phyloP scores from a whole-genome alignment of 2,888 invertebrate genomes.

The Drosophila mayaguana region DNA sequence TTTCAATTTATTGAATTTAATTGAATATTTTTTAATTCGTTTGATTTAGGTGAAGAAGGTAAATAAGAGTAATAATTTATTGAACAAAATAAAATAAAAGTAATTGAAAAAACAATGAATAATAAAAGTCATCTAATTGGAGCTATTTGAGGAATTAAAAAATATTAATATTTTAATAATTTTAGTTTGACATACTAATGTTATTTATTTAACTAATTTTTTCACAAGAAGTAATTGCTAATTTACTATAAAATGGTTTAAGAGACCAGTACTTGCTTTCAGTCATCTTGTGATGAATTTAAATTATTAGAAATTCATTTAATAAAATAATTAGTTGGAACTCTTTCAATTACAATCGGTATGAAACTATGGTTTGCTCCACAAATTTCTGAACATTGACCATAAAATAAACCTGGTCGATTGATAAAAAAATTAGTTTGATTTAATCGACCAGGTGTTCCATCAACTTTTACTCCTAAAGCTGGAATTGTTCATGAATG shows the following conservation, averaged over 20 bases:
- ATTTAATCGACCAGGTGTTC: neutral
- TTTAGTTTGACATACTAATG: conserved; percentile 58
- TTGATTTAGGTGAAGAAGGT: conserved; percentile 76
- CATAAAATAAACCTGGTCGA: neutral
- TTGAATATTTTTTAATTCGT: conserved; percentile 16
- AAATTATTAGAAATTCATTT: conserved; percentile 66
- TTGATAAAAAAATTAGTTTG: neutral
- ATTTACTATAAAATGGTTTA: conserved; percentile 89
- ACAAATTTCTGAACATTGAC: neutral
- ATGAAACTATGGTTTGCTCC: neutral
- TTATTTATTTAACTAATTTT: neutral
- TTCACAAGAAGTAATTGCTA: conserved; percentile 86
- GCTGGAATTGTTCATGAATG: neutral
- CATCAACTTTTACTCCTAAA: neutral
- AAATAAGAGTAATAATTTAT: conserved; percentile 86
- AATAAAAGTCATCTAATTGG: conserved; percentile 76
- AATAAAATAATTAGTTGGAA: neutral
- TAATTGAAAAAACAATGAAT: conserved; percentile 75
- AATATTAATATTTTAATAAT: conserved; percentile 87
- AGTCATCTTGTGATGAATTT: conserved; percentile 88
- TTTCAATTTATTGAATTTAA: conserved; percentile 3
- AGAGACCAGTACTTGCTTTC: conserved; percentile 90
- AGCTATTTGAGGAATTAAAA: conserved; percentile 90
- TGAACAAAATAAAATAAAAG: conserved; percentile 86
- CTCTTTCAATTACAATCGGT: neutral